Base-by-base conservation (phyloP, 2,797 vertebrate species). In the Paratrypauchen microcephalus region DNA sequence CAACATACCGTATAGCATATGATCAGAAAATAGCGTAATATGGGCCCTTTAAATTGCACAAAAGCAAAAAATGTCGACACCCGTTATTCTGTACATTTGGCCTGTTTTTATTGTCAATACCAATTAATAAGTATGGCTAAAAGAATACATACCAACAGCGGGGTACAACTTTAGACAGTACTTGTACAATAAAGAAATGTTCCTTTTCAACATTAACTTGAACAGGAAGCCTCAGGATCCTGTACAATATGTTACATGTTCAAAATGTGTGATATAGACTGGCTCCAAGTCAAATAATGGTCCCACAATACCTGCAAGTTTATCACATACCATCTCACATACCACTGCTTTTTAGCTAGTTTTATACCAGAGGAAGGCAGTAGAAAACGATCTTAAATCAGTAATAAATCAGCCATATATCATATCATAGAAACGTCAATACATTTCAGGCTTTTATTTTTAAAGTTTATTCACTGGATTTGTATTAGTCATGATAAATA, bases 51-150 rank as follows among this genome's bases (percentile, higher is more conserved):
- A 54, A 23, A 21, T 11, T 54, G 9, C 0, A 8, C 1, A 66
- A 69, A 75, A 65, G 68, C 11, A 30, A 59, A 19, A 58, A 64
- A 69, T 65, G 50, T 5, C 5, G 9, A 9, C 59, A 61, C 18
- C 59, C 70, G 47, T 32, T 70, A 26, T 63, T 80, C 78, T 92
- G 83, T 87, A 92, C 89, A 92, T 92, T 91, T 92, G 92, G 88
- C 91, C 91, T 91, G 87, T 83, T 89, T 94, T 94, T 94, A 94
- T 93, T 94, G 92, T 93, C 90, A 93, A 92, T 92, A 90, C 82
- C 90, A 91, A 92, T 88, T 83, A 82, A 90, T 91, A 89, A 90
- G 84, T 90, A 92, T 91, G 89, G 86, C 92, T 93, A 89, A 93
- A 93, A 93, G 56, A 92, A 89, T 88, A 92, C 88, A 91, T 92